These are phyloP conservation scores for Nasonia vitripennis DNA, from an alignment of 1,140 invertebrate species.

Conservation along the genomic window DNA sequence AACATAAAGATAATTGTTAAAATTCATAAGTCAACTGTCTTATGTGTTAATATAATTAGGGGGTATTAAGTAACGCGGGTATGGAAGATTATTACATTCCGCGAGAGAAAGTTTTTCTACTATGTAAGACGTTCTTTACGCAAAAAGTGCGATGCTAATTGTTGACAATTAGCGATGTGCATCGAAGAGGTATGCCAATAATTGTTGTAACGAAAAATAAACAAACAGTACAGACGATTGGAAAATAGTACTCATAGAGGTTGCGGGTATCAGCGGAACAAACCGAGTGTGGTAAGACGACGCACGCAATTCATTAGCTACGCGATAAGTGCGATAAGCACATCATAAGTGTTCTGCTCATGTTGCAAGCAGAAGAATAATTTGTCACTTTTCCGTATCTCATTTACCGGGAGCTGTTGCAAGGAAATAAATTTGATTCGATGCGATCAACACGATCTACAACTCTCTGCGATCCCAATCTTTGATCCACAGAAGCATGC, in stretches of 20 bases:
- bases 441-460: background rate
- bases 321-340: background rate
- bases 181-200: no score
- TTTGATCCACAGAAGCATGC: no score
- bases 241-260: no score
- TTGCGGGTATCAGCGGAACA: background rate
- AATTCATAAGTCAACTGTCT: conserved; percentile 17
- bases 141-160: background rate
- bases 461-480: no score
- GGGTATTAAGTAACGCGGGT: background rate
- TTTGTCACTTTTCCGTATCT: no score
- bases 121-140: no score
- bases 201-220: no score
- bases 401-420: background rate
- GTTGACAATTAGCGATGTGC: background rate
- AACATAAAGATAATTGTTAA: conserved; percentile 2
- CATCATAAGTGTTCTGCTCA: background rate
- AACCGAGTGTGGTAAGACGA: background rate
- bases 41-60: conserved; percentile 4
- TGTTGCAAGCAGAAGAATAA: background rate
- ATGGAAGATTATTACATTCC: conserved; percentile 12
- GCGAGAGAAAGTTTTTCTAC: conserved; percentile 2
- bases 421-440: background rate
- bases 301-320: no score
- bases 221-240: no score